phyloP scores from a whole-genome alignment of 2,888 invertebrate species.

The Microdon myrmicae region DNA sequence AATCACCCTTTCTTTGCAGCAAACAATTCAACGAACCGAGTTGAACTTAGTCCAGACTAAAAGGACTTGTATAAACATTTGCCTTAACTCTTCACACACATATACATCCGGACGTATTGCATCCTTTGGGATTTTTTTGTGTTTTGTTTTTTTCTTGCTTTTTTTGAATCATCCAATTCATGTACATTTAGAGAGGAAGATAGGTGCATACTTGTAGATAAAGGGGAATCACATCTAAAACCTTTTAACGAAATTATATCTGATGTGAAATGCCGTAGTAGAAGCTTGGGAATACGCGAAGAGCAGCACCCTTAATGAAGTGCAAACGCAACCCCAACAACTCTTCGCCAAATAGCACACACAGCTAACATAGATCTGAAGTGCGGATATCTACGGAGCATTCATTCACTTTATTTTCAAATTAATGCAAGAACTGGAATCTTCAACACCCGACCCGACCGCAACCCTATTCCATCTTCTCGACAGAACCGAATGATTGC shows the following conservation, averaged over 20 bases:
- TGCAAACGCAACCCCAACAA: slow-evolving; percentile 40
- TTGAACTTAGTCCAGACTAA: slow-evolving; percentile 18
- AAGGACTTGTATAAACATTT: slow-evolving; percentile 37
- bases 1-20: slow-evolving; percentile 7
- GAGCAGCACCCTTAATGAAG: slow-evolving; percentile 31
- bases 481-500: neutral
- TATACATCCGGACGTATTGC: too few species aligned
- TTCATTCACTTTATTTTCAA: slow-evolving; percentile 39
- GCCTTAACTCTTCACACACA: slow-evolving; percentile 14
- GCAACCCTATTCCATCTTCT: neutral
- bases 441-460: neutral
- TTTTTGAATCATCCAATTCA: neutral
- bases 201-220: slow-evolving; percentile 22
- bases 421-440: slow-evolving; percentile 31
- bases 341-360: slow-evolving; percentile 27
- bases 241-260: slow-evolving; percentile 46
- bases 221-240: slow-evolving; percentile 37
- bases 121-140: too few species aligned
- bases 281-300: slow-evolving; percentile 2
- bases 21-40: slow-evolving; percentile 1
- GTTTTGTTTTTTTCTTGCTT: slow-evolving; percentile 1
- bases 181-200: slow-evolving; percentile 6
- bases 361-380: slow-evolving; percentile 23
- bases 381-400: slow-evolving; percentile 15
- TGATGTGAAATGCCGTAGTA: slow-evolving; percentile 16